A percentile compares a stretch with the other conserved stretches of the same genome.
Evolutionary conservation across 2,888 invertebrate species (phyloP).

Genomic region (Macroteleia sp.): DNA sequence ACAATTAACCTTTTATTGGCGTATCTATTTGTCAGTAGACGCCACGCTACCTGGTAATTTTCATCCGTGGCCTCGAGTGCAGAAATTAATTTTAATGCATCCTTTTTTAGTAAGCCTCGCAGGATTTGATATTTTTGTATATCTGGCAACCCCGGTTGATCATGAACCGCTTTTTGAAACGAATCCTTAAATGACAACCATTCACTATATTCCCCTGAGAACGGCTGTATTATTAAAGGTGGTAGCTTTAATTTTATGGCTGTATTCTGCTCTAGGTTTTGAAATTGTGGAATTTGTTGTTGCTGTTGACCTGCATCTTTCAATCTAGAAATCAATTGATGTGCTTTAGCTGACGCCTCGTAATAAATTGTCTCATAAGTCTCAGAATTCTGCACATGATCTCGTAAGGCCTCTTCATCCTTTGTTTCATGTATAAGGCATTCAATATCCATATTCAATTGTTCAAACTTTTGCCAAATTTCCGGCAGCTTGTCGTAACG

Average conservation of each 20-base stretch:
- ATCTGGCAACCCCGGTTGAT: neutral
- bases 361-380: neutral
- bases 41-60: neutral
- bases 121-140: neutral
- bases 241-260: no score
- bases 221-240: neutral
- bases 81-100: neutral
- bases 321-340: neutral
- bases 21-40: neutral
- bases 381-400: neutral
- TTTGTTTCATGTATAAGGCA: neutral
- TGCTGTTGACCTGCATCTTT: neutral
- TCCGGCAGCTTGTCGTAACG: neutral
- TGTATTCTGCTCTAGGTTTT: neutral
- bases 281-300: neutral
- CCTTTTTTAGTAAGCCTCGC: neutral
- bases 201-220: neutral
- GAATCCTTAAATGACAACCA: slow-evolving; percentile 7
- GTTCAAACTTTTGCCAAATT: neutral
- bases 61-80: neutral
- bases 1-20: neutral
- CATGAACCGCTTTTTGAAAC: neutral
- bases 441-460: neutral
- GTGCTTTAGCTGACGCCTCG: neutral
- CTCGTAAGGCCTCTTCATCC: neutral